These are phyloP conservation scores for Zaprionus obscuricornis DNA, from an alignment of 2,888 invertebrate species.

Conservation along the genomic window DNA sequence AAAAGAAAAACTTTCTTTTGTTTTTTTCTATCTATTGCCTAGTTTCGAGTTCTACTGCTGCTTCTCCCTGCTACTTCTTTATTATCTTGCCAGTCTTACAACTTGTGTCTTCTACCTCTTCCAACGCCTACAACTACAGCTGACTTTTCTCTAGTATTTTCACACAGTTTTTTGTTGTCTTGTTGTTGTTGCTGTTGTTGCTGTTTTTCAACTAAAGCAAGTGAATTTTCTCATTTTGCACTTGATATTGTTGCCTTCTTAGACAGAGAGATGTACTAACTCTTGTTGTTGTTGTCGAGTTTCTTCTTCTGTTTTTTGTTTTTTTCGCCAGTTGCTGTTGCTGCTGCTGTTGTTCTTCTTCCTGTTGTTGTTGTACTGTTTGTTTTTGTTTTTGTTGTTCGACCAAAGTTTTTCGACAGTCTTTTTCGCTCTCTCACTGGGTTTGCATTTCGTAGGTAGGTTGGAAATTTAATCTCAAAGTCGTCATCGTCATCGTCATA, in stretches of 20 bases:
- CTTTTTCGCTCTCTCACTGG: constrained; percentile 21
- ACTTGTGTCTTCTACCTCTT: constrained; percentile 2
- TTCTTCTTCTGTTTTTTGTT: constrained; percentile 9
- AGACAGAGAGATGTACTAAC: constrained; percentile 29
- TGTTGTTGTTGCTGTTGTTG: constrained; percentile 33
- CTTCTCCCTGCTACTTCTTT: not conserved
- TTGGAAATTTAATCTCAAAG: constrained; percentile 79
- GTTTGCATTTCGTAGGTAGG: constrained; percentile 76
- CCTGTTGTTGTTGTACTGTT: too few species aligned
- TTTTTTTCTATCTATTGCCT: constrained; percentile 46
- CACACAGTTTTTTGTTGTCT: constrained; percentile 20
- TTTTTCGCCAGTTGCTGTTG: constrained; percentile 23
- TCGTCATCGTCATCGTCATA: constrained; percentile 68
- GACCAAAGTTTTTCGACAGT: constrained; percentile 64
- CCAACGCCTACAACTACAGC: too few species aligned
- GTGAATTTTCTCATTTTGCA: constrained; percentile 79
- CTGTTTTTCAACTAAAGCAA: constrained; percentile 48
- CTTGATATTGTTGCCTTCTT: constrained; percentile 71
- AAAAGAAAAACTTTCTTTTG: constrained; percentile 60
- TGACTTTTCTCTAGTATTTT: constrained; percentile 23
- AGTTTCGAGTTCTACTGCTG: constrained; percentile 27
- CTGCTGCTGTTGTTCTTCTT: constrained; percentile 28
- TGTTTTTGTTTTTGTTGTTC: constrained; percentile 29
- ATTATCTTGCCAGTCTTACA: not conserved
- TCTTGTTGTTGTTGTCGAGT: too few species aligned